A percentile compares a stretch with the other conserved stretches of the same genome.
phyloP scores from a whole-genome alignment of 2,888 invertebrate species.

The Chirona hameri region DNA sequence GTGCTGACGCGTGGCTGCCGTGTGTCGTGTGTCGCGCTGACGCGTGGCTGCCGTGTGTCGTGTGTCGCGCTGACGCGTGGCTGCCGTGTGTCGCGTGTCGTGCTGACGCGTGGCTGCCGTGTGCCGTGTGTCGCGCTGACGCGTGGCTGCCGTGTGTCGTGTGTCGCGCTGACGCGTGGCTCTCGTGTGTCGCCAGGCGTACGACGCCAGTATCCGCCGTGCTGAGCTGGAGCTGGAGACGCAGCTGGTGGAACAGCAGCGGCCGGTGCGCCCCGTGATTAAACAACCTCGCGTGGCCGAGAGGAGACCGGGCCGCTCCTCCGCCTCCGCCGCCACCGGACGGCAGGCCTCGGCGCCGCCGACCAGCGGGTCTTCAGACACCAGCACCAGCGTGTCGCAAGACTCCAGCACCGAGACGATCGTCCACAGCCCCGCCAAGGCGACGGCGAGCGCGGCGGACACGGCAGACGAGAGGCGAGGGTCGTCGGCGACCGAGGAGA shows the following conservation, averaged over 20 bases:
- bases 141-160: too few species aligned
- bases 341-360: slow-evolving; percentile 29
- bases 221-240: slow-evolving; percentile 38
- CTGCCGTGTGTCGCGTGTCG: too few species aligned
- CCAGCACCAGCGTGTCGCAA: slow-evolving; percentile 35
- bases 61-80: too few species aligned
- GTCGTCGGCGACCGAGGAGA: neutral
- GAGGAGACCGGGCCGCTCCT: neutral
- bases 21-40: too few species aligned
- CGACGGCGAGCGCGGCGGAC: neutral
- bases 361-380: slow-evolving; percentile 33
- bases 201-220: slow-evolving; percentile 38
- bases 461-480: neutral
- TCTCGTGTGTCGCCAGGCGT: slow-evolving; percentile 30
- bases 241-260: slow-evolving; percentile 36
- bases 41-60: too few species aligned
- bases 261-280: slow-evolving; percentile 39
- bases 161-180: too few species aligned
- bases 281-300: slow-evolving; percentile 38
- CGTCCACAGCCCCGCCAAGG: slow-evolving; percentile 37
- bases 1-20: too few species aligned
- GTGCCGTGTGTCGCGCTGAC: too few species aligned
- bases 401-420: slow-evolving; percentile 39
- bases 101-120: too few species aligned
- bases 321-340: slow-evolving; percentile 13